These are phyloP conservation scores for Trachelus troglodyta DNA, from an alignment of 2,888 invertebrate species.

Conservation along the genomic window DNA sequence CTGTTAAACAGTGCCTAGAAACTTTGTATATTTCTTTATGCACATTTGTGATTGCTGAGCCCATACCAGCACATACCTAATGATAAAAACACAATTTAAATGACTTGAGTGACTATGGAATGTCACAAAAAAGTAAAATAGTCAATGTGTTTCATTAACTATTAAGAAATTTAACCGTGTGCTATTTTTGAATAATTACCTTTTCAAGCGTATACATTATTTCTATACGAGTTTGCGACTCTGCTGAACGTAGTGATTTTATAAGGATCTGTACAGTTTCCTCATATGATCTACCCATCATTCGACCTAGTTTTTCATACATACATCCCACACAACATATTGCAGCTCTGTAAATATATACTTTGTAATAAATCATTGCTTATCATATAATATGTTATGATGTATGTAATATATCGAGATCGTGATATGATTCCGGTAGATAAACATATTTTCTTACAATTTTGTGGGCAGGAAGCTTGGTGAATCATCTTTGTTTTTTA, in stretches of 20 bases:
- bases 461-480: slow-evolving; percentile 94
- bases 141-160: neutral
- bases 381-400: neutral
- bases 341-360: slow-evolving; percentile 79
- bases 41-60: slow-evolving; percentile 87
- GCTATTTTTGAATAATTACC: slow-evolving; percentile 67
- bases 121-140: slow-evolving; percentile 6
- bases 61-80: slow-evolving; percentile 92
- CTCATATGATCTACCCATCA: slow-evolving; percentile 99
- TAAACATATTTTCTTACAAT: slow-evolving; percentile 74
- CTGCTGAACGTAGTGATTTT: slow-evolving; percentile 90
- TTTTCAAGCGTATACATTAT: slow-evolving; percentile 97
- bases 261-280: slow-evolving; percentile 95
- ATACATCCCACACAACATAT: slow-evolving; percentile 95
- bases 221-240: slow-evolving; percentile 96
- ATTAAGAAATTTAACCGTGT: neutral
- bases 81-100: slow-evolving; percentile 22
- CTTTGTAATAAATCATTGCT: neutral
- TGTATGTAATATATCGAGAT: neutral
- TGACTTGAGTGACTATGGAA: neutral
- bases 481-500: slow-evolving; percentile 97
- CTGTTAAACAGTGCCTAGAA: slow-evolving; percentile 87
- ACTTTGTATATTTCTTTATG: slow-evolving; percentile 93
- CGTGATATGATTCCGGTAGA: neutral
- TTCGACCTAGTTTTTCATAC: slow-evolving; percentile 97